Percentiles rank a stretch among this genome's conserved stretches.
Conservation (phyloP, 2,113 vertebrate species). For the Poecilia latipinna region DNA sequence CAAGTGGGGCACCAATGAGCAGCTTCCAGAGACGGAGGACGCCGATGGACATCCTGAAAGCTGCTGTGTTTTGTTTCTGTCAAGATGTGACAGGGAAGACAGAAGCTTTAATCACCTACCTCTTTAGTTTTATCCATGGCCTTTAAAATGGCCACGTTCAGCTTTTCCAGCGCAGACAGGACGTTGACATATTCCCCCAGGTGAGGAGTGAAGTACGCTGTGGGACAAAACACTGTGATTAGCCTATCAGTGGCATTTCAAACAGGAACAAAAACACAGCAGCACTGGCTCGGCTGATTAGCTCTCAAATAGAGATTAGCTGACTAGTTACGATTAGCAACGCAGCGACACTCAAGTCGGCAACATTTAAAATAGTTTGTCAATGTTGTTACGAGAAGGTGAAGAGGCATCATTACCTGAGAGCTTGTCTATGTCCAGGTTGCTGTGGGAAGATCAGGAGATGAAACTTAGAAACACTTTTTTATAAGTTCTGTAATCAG, state of each 20-base stretch:
- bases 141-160: conserved; percentile 90
- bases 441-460: conserved; percentile 38
- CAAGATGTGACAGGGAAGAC: background rate
- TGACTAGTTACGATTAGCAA: background rate
- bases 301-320: background rate
- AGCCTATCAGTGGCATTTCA: background rate
- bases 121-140: conserved; percentile 98
- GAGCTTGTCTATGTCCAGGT: conserved; percentile 75
- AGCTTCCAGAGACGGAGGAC: background rate
- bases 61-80: background rate
- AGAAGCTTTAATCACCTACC: conserved; percentile 70
- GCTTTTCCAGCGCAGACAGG: conserved; percentile 90
- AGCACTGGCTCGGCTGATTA: background rate
- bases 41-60: conserved; percentile 3
- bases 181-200: conserved; percentile 92
- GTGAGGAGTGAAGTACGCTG: conserved; percentile 93
- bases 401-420: conserved; percentile 58
- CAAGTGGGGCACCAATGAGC: conserved; percentile 15
- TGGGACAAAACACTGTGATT: background rate
- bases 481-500: background rate
- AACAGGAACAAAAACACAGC: background rate
- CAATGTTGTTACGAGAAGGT: background rate
- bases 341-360: background rate
- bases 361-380: background rate
- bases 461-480: background rate